Conservation (phyloP, 2,113 vertebrate genomes). For the Cariama cristata region DNA sequence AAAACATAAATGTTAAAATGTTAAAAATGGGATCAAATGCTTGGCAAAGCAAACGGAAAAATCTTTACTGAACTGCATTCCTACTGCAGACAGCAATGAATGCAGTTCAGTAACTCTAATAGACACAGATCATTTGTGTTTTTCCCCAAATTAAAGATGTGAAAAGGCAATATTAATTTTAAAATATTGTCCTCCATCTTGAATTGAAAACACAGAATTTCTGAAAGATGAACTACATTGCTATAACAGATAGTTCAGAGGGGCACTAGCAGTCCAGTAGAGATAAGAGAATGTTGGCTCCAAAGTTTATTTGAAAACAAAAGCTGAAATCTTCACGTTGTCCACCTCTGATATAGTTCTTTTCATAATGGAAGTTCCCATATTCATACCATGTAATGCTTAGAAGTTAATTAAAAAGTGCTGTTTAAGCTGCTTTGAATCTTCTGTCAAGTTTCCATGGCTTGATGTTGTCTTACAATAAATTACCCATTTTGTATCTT, state of each 20-base stretch:
- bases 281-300: conserved; percentile 73
- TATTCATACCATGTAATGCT: conserved; percentile 79
- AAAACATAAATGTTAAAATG: conserved; percentile 43
- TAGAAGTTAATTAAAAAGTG: conserved; percentile 85
- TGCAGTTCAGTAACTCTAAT: conserved; percentile 51
- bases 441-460: conserved; percentile 95
- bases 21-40: conserved; percentile 32
- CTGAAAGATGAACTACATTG: conserved; percentile 73
- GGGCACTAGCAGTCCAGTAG: conserved; percentile 74
- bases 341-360: conserved; percentile 79
- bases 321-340: conserved; percentile 76
- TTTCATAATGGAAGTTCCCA: conserved; percentile 77
- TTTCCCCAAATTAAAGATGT: conserved; percentile 65
- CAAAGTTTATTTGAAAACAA: conserved; percentile 76
- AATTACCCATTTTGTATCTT: conserved; percentile 85
- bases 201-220: conserved; percentile 74
- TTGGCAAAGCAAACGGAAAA: conserved; percentile 40
- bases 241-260: conserved; percentile 73
- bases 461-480: conserved; percentile 94
- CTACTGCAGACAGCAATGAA: conserved; percentile 42
- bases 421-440: conserved; percentile 87
- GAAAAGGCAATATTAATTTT: conserved; percentile 76
- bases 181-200: conserved; percentile 72
- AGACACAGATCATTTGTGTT: conserved; percentile 57
- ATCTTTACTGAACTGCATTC: conserved; percentile 37